Evolutionary conservation across 2,797 vertebrate species (phyloP).

Genomic region (Sebastes miniatus): DNA sequence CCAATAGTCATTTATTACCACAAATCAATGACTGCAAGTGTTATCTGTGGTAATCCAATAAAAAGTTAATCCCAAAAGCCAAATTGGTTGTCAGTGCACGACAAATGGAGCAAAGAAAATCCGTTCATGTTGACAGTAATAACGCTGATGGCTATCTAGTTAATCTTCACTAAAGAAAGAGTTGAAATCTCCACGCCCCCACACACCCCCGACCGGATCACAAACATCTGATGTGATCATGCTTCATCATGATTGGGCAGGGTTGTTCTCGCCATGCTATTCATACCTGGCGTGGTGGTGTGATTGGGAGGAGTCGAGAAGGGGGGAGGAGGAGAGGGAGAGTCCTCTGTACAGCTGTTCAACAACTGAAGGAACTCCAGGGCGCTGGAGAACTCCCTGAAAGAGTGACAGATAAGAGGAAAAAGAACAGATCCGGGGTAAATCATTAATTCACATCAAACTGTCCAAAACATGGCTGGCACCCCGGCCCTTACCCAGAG

Average conservation of each 20-base stretch:
- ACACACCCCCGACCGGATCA: no score
- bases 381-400: constrained; percentile 91
- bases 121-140: background rate
- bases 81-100: background rate
- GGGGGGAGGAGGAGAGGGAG: constrained; percentile 72
- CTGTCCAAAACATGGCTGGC: background rate
- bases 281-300: constrained; percentile 76
- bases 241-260: background rate
- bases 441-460: background rate
- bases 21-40: constrained; percentile 21
- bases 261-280: background rate
- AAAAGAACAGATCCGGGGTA: background rate
- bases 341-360: constrained; percentile 91
- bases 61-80: constrained; percentile 14
- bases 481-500: constrained; percentile 79
- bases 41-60: constrained; percentile 40
- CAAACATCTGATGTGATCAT: constrained; percentile 5
- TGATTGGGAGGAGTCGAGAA: constrained; percentile 80
- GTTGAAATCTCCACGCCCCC: background rate
- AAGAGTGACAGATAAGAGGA: background rate
- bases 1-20: constrained; percentile 8
- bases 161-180: background rate
- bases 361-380: constrained; percentile 93
- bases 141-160: constrained; percentile 9
- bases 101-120: constrained; percentile 5